Base-by-base conservation (phyloP, 2,888 invertebrate genomes). In the Drosophila maculinotata region DNA sequence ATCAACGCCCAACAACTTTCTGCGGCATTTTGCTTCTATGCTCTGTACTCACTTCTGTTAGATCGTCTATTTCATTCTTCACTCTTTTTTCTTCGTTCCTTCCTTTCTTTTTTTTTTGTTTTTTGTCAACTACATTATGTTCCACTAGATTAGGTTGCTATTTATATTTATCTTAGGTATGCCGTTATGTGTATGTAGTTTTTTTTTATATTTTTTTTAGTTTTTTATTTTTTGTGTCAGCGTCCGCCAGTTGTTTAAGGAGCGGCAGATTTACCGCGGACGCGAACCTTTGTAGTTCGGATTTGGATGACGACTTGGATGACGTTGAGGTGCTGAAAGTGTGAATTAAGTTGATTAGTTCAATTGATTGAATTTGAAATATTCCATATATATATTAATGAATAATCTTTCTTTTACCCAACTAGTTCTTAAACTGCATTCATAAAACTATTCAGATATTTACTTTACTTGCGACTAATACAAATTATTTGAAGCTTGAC, bases 251-350 rank as follows among this genome's bases (percentile, higher is more conserved):
- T 44, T 56, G 48, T 30, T 39, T 33, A 25, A 33, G 14, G 39
- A 38, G n/a, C 38, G 36, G 35, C 38, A 17, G 31, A 45, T 71
- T 84, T 84, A 83, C 72, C 90, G 90, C 67, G 91, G 91, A 73
- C 91, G 90, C 69, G 90, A 89, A 47, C 91, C 91, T 60, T 91
- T 91, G 74, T 91, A 91, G 77, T 91, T 91, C 59, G 91, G 90
- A 88, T 91, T 91, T 36, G 91, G 90, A 87, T 91, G 91, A 71
- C 91, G 89, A 57, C 91, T 90, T 67, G 90, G 91, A 85, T 90
- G 91, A 65, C 91, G 90, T 72, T 90, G 90, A 71, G 90, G 85
- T 72, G 90, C 90, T 90, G 57, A 1, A 73, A 53, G 3, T 5
- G 8, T 15, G 1, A 30, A 15, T 23, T 38, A 44, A 9, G 10